Evolutionary conservation across 1,140 invertebrate genomes (phyloP).

Genomic region (Drosophila willistoni): DNA sequence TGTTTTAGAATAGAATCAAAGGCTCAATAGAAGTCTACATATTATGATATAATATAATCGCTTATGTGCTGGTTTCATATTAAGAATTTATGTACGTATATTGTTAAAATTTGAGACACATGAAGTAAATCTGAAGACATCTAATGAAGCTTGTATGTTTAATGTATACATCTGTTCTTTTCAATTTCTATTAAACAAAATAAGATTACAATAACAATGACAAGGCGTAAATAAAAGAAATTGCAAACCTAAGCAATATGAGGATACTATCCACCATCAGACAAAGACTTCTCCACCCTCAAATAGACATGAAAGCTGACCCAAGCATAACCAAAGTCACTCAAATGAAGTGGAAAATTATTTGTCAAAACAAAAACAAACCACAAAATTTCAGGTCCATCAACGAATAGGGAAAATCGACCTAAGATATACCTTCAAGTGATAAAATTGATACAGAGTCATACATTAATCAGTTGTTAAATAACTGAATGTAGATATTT

Average conservation of each 20-base stretch:
- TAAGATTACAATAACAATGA: conserved; percentile 1
- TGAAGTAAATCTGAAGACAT: no score
- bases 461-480: no score
- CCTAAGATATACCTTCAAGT: background rate
- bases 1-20: no score
- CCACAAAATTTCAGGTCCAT: background rate
- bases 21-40: no score
- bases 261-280: background rate
- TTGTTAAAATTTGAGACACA: no score
- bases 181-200: background rate
- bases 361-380: conserved; percentile 51
- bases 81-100: no score
- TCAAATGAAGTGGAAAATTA: conserved; percentile 64
- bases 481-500: no score
- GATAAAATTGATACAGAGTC: background rate
- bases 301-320: conserved; percentile 11
- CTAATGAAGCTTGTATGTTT: no score
- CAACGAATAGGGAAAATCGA: background rate
- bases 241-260: conserved; percentile 4
- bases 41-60: no score
- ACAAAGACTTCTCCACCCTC: background rate
- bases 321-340: conserved; percentile 19
- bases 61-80: no score
- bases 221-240: background rate
- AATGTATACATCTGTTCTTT: no score